These are phyloP conservation scores for Pitta sordida DNA, from an alignment of 2,113 vertebrate genomes.

Conservation along the genomic window DNA sequence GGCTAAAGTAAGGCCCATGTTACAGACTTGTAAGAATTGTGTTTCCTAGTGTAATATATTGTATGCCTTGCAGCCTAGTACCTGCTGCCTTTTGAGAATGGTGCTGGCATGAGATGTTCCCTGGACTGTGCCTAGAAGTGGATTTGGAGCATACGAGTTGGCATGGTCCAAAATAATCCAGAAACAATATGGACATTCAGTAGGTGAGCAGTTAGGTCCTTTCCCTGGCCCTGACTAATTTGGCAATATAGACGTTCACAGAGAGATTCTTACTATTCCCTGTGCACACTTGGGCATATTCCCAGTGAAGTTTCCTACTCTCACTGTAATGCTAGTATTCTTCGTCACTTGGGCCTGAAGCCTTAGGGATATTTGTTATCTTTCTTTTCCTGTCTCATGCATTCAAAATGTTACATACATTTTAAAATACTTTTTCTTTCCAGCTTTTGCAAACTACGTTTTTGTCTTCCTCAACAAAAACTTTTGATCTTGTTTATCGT, in stretches of 20 bases:
- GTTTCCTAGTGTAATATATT: neutral
- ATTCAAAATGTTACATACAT: neutral
- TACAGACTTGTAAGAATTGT: neutral
- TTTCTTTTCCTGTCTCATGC: neutral
- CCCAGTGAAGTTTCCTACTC: neutral
- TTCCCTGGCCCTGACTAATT: neutral
- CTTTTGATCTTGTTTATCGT: neutral
- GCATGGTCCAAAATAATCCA: neutral
- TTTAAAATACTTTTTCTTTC: neutral
- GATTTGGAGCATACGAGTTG: neutral
- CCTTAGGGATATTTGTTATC: neutral
- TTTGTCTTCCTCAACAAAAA: neutral
- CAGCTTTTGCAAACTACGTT: neutral
- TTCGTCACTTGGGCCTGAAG: neutral
- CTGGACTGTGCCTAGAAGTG: neutral
- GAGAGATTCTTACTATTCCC: neutral
- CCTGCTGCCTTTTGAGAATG: neutral
- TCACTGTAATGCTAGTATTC: neutral
- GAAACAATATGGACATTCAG: neutral
- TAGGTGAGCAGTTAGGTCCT: neutral
- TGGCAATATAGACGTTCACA: accelerated
- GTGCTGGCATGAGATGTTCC: neutral
- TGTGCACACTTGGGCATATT: neutral
- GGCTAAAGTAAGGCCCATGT: neutral
- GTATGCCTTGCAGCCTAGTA: neutral